These are phyloP conservation scores for Seriola dumerili DNA, from an alignment of 2,113 vertebrate genomes.

Conservation along the genomic window DNA sequence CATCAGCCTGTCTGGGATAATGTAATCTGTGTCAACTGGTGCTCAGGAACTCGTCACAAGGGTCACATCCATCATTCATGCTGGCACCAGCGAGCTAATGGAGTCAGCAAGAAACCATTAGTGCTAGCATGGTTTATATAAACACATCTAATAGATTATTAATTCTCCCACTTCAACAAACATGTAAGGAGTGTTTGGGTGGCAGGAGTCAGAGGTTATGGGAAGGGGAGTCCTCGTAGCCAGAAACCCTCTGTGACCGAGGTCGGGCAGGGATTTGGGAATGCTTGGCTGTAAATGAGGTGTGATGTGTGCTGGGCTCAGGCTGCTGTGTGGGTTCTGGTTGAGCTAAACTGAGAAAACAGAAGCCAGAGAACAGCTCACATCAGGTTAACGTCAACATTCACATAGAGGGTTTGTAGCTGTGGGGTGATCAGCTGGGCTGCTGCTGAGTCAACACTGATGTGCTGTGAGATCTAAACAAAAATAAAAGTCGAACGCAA, in stretches of 20 bases:
- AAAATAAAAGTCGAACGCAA: slow-evolving; percentile 3
- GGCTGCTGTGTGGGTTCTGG: background rate
- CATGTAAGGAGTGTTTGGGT: background rate
- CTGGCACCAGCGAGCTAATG: slow-evolving; percentile 59
- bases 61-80: slow-evolving; percentile 65
- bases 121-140: slow-evolving; percentile 28
- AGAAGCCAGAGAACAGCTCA: slow-evolving; percentile 20
- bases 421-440: slow-evolving; percentile 9
- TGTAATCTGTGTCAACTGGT: slow-evolving; percentile 54
- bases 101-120: slow-evolving; percentile 42
- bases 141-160: slow-evolving; percentile 38
- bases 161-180: slow-evolving; percentile 14
- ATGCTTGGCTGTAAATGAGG: slow-evolving; percentile 21
- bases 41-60: slow-evolving; percentile 28
- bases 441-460: background rate
- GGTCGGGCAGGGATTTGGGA: background rate
- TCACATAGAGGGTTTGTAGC: background rate
- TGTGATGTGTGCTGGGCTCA: slow-evolving; percentile 1
- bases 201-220: background rate
- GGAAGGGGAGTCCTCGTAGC: background rate
- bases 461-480: slow-evolving; percentile 9
- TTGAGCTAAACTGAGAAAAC: slow-evolving; percentile 1
- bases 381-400: slow-evolving; percentile 6
- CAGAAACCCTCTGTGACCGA: background rate
- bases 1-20: slow-evolving; percentile 51